Conservation (phyloP, 2,888 invertebrate genomes). For the Leptinotarsa haldemani region DNA sequence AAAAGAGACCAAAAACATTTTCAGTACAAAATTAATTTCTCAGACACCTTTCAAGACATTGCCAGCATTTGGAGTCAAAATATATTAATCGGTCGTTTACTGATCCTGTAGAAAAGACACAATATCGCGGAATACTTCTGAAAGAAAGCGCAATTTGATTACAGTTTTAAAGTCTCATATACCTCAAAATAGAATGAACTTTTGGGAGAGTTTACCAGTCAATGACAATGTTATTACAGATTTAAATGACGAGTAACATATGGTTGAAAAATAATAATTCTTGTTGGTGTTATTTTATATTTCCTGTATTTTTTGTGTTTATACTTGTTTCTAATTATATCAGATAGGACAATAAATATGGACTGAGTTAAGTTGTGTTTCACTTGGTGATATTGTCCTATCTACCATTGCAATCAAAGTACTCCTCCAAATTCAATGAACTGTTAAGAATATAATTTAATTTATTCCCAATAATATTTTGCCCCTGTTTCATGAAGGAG, state of each 20-base stretch:
- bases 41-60: slow-evolving; percentile 8
- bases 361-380: slow-evolving; percentile 4
- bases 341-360: neutral
- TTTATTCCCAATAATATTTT: neutral
- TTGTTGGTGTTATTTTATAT: neutral
- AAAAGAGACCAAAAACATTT: slow-evolving; percentile 12
- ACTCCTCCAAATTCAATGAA: slow-evolving; percentile 7
- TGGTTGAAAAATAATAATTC: neutral
- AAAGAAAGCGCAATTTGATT: slow-evolving; percentile 13
- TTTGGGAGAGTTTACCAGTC: slow-evolving; percentile 1
- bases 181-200: slow-evolving; percentile 16
- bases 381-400: neutral
- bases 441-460: neutral
- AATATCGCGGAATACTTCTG: slow-evolving; percentile 7
- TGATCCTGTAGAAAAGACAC: slow-evolving; percentile 2
- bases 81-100: neutral
- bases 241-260: neutral
- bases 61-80: neutral
- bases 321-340: neutral
- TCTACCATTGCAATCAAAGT: slow-evolving; percentile 5
- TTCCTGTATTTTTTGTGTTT: slow-evolving; percentile 4
- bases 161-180: neutral
- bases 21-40: slow-evolving; percentile 9
- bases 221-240: slow-evolving; percentile 5
- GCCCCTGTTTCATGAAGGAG: neutral